A percentile compares a stretch with the other conserved stretches of the same genome.
Conservation (phyloP, 2,888 invertebrate species). For the Agrotis clavis region DNA sequence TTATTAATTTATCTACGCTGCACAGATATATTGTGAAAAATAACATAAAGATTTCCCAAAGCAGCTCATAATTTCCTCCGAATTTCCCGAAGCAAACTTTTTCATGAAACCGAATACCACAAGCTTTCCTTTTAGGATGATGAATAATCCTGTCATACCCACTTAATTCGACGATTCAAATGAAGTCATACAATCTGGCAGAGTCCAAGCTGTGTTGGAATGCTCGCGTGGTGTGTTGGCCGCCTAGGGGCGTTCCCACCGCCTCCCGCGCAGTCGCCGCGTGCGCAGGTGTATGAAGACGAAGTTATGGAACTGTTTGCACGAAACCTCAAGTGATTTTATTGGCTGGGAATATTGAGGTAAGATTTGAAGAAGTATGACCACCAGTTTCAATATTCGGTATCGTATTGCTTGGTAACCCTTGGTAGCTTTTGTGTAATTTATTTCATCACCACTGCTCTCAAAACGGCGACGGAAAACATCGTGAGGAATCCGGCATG, state of each 20-base stretch:
- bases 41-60: too few relatives aligned
- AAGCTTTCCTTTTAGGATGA: not conserved
- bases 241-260: conserved; percentile 46
- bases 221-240: conserved; percentile 36
- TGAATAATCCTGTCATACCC: not conserved
- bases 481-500: too few relatives aligned
- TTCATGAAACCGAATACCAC: too few relatives aligned
- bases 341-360: conserved; percentile 1
- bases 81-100: too few relatives aligned
- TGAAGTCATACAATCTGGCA: conserved; percentile 30
- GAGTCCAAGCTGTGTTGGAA: conserved; percentile 19
- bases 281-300: conserved; percentile 26
- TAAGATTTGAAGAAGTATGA: not conserved
- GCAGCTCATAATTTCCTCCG: too few relatives aligned
- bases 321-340: conserved; percentile 7
- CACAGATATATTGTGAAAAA: too few relatives aligned
- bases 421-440: too few relatives aligned
- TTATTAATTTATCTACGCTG: too few relatives aligned
- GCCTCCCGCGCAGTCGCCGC: not conserved
- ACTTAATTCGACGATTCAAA: conserved; percentile 7
- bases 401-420: not conserved
- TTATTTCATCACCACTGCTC: too few relatives aligned
- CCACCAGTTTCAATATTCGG: not conserved
- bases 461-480: too few relatives aligned
- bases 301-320: conserved; percentile 33